Percentiles rank a stretch among this genome's conserved stretches.
Evolutionary conservation across 2,797 vertebrate genomes (phyloP).

Genomic region (Centroberyx gerrardi): DNA sequence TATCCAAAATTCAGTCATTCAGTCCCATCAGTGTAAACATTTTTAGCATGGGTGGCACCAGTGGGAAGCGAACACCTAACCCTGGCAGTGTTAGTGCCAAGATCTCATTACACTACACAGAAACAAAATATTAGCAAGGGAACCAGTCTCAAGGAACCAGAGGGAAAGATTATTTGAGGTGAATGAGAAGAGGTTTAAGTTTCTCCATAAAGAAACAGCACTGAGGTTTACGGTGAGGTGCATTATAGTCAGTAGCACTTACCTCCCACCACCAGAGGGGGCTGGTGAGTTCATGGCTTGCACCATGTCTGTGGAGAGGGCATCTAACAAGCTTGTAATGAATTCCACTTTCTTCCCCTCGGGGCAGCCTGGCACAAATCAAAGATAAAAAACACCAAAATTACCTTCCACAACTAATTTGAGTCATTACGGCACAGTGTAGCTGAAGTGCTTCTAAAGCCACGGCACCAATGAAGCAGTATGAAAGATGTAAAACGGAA

Average conservation of each 20-base stretch:
- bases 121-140: neutral
- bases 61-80: slow-evolving; percentile 9
- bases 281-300: slow-evolving; percentile 97
- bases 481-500: slow-evolving; percentile 47
- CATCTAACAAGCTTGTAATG: slow-evolving; percentile 97
- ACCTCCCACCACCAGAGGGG: slow-evolving; percentile 97
- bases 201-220: neutral
- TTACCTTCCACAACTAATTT: slow-evolving; percentile 71
- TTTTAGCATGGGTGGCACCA: too few species aligned
- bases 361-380: slow-evolving; percentile 91
- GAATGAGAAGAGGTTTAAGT: slow-evolving; percentile 13
- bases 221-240: neutral
- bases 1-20: slow-evolving; percentile 23
- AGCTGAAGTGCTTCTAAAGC: slow-evolving; percentile 50
- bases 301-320: slow-evolving; percentile 99
- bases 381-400: slow-evolving; percentile 64
- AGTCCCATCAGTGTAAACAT: too few species aligned
- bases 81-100: slow-evolving; percentile 25
- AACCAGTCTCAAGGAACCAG: too few species aligned
- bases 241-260: slow-evolving; percentile 72
- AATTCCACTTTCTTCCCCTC: slow-evolving; percentile 98
- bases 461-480: slow-evolving; percentile 33
- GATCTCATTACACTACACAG: neutral
- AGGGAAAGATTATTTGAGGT: slow-evolving; percentile 2
- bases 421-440: slow-evolving; percentile 57